phyloP scores from a whole-genome alignment of 1,140 invertebrate species.

The Aphidius ervi region DNA sequence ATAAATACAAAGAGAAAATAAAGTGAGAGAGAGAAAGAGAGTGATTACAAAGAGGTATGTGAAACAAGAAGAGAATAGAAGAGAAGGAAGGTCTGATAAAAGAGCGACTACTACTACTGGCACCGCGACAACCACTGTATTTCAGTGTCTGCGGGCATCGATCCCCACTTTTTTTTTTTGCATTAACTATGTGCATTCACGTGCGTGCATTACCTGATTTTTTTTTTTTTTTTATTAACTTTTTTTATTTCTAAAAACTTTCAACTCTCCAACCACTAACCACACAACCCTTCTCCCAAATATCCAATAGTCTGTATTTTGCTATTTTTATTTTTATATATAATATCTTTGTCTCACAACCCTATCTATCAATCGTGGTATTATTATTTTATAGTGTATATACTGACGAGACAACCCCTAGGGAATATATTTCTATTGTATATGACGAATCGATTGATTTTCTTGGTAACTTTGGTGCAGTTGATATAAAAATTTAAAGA shows the following conservation, averaged over 20 bases:
- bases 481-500: conserved; percentile 14
- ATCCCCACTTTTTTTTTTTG: conserved; percentile 12
- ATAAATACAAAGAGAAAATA: conserved; percentile 9
- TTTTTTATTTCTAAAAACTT: neutral
- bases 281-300: neutral
- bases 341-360: neutral
- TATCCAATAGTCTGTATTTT: neutral
- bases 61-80: conserved; percentile 12
- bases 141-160: conserved; percentile 18
- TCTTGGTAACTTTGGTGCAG: neutral
- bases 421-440: conserved; percentile 7
- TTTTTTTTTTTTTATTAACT: neutral
- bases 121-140: conserved; percentile 10
- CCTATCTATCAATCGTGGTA: conserved; percentile 3
- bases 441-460: conserved; percentile 6
- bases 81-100: conserved; percentile 3
- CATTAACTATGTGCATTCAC: conserved; percentile 19
- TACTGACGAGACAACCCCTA: conserved; percentile 4
- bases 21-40: neutral
- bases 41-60: conserved; percentile 3
- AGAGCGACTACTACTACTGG: conserved; percentile 4
- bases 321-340: conserved; percentile 3
- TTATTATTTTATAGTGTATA: conserved; percentile 10
- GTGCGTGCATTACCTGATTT: conserved; percentile 10
- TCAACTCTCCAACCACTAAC: neutral